Evolutionary conservation across 2,888 invertebrate species (phyloP).

Genomic region (Eutolmus rufibarbis): DNA sequence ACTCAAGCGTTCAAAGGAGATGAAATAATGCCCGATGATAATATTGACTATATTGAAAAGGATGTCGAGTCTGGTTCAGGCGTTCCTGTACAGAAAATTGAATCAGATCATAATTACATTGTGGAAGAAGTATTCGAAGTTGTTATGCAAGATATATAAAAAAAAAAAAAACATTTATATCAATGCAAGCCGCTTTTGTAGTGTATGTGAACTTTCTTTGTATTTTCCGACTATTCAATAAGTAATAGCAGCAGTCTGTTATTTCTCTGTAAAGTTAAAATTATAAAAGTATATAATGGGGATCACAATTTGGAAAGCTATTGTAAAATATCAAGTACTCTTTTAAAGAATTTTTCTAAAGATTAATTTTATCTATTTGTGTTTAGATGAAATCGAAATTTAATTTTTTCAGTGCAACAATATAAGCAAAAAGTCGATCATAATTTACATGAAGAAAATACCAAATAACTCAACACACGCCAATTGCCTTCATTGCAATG

Average conservation of each 20-base stretch:
- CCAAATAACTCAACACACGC: no score
- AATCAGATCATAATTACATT: constrained; percentile 45
- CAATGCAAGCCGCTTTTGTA: neutral
- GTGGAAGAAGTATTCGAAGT: constrained; percentile 33
- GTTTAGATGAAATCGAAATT: no score
- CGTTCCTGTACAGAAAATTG: constrained; percentile 30
- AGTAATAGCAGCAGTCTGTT: neutral
- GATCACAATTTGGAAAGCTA: no score
- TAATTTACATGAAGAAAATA: no score
- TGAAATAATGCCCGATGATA: neutral
- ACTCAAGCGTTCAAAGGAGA: neutral
- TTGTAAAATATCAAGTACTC: no score
- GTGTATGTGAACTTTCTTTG: neutral
- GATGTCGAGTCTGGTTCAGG: neutral
- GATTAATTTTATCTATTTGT: no score
- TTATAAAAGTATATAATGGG: neutral
- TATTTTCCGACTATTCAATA: neutral
- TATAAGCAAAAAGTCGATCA: no score
- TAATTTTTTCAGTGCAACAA: no score
- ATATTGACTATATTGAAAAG: neutral
- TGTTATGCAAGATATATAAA: neutral
- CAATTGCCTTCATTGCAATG: no score
- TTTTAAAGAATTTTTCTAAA: no score
- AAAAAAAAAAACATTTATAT: no score
- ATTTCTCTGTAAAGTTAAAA: neutral